Percentiles rank a stretch among this genome's conserved stretches.
Conservation (phyloP, 2,888 invertebrate species). For the Melanotus villosus region DNA sequence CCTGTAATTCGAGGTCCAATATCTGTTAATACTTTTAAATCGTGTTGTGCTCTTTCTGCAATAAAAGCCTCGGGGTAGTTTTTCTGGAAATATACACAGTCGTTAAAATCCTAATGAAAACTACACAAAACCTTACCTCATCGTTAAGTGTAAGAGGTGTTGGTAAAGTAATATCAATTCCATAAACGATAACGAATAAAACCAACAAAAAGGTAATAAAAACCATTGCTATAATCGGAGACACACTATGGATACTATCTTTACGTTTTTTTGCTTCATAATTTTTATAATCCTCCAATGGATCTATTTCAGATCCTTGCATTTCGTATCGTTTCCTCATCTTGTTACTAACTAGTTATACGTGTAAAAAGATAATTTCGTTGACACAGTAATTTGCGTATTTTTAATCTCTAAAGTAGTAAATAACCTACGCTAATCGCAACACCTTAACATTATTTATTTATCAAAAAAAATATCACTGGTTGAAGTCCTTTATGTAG, state of each 20-base stretch:
- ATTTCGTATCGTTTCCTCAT: slow-evolving; percentile 36
- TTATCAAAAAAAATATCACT: too few species aligned
- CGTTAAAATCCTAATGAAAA: neutral
- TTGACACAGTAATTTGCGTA: too few species aligned
- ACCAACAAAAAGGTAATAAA: slow-evolving; percentile 39
- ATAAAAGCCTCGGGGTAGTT: slow-evolving; percentile 72
- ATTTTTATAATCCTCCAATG: slow-evolving; percentile 15
- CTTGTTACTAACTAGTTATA: too few species aligned
- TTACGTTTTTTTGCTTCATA: slow-evolving; percentile 23
- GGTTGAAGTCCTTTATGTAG: too few species aligned
- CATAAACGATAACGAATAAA: slow-evolving; percentile 39
- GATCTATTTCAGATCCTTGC: slow-evolving; percentile 6
- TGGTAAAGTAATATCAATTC: slow-evolving; percentile 41
- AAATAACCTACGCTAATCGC: too few species aligned
- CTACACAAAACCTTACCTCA: slow-evolving; percentile 45
- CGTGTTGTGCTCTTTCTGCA: slow-evolving; percentile 77
- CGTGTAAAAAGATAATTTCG: too few species aligned
- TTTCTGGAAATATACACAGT: slow-evolving; percentile 50
- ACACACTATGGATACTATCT: slow-evolving; percentile 41
- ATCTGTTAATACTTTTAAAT: slow-evolving; percentile 75
- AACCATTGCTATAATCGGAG: slow-evolving; percentile 32
- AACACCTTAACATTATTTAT: too few species aligned
- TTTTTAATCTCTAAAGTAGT: too few species aligned
- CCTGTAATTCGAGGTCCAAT: slow-evolving; percentile 83
- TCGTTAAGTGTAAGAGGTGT: slow-evolving; percentile 39